Base-by-base conservation (phyloP, 2,797 vertebrate genomes). In the Cirrhinus mrigala region DNA sequence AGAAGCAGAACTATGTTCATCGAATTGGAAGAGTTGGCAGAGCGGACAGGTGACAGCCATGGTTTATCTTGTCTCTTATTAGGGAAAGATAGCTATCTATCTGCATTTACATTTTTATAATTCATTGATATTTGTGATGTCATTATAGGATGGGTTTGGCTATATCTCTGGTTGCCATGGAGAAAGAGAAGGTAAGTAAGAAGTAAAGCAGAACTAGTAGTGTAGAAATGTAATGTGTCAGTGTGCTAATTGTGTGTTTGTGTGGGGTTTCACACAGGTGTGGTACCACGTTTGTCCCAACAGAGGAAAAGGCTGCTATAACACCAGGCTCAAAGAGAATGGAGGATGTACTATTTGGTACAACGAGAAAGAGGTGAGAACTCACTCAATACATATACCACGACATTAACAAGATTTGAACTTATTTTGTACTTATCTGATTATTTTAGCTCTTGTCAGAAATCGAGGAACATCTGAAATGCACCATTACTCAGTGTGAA, bases 261-360 rank as follows among this genome's bases (percentile, higher is more conserved):
- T 66, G 6, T 37, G 64, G 6, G 85, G 66, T 46, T 71, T 75
- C 76, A 37, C 91, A 16, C 90, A 99, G 98, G 98, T 99, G 85
- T 99, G 98, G 98, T 99, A 99, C 92, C 98, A 99, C 0, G 96
- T 97, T 1, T 99, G 98, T 70, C 83, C 96, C n/a, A 99, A 94
- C 94, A 94, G 98, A 91, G 98, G 98, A 52, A 95, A 97, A 92
- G 97, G 97, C 0, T 99, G 98, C 91, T 97, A 98, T 0, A 99
- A 99, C 92, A 99, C 98, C 6, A 94, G 94, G 14, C 96, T 99
- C 88, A 99, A 99, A 91, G 97, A 99, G 15, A 97, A 98, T 0
- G 98, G 98, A 8, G 98, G 98, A 33, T 99, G 98, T 88, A 99
- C 98, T 87, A 99, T 99, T 91, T 99, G 98, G 98, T 99, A 99